A percentile compares a stretch with the other conserved stretches of the same genome.
Conservation (phyloP, 2,113 vertebrate species). For the Mastomys natalensis region DNA sequence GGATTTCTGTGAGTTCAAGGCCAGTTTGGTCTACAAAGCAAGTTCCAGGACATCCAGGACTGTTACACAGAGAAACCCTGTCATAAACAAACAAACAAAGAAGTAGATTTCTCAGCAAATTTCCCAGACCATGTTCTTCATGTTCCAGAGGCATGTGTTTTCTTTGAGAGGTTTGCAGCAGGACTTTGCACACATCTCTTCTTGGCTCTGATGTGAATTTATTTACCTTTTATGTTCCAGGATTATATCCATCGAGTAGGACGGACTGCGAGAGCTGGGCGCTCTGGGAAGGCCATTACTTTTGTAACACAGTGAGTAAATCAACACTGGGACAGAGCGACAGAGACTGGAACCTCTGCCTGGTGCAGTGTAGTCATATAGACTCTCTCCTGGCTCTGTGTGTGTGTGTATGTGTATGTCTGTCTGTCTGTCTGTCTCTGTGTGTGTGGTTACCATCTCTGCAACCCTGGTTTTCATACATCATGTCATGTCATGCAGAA, state of each 20-base stretch:
- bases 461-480: background rate
- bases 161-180: background rate
- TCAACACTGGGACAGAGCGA: background rate
- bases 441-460: too few species aligned
- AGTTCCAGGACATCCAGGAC: background rate
- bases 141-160: background rate
- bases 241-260: constrained; percentile 99
- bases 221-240: constrained; percentile 83
- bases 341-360: background rate
- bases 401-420: background rate
- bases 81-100: background rate
- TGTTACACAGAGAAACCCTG: background rate
- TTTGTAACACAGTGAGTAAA: constrained; percentile 97
- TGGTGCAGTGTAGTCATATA: background rate
- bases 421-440: too few species aligned
- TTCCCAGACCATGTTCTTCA: background rate
- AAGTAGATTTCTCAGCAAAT: background rate
- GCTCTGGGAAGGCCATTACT: constrained; percentile 97
- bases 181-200: background rate
- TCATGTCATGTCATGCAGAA: background rate
- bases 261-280: constrained; percentile 96
- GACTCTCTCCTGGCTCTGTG: background rate
- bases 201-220: background rate
- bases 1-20: background rate
- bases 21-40: background rate